Conservation (phyloP, 2,888 invertebrate genomes). For the Parasteatoda lunata region DNA sequence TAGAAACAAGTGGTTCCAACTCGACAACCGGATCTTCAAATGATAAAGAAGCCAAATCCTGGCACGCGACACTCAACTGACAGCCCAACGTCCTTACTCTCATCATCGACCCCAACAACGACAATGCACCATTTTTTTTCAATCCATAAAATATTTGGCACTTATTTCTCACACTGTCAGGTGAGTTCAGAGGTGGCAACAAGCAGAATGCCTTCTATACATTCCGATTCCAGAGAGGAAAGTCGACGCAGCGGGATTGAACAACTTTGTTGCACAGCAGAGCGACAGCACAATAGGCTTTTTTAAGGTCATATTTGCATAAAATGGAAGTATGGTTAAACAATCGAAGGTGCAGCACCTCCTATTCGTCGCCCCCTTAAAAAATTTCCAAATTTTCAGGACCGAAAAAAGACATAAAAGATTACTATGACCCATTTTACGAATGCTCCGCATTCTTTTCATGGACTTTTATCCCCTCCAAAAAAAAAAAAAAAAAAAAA, state of each 20-base stretch:
- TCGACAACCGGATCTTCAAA: not conserved
- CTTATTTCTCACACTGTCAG: not conserved
- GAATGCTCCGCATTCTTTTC: not conserved
- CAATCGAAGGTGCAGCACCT: not conserved
- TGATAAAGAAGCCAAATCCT: constrained; percentile 2
- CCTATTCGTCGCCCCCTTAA: not conserved
- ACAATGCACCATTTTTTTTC: not conserved
- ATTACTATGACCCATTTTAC: not conserved
- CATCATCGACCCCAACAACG: not conserved
- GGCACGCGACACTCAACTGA: not conserved
- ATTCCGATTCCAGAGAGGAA: not conserved
- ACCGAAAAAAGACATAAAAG: not conserved
- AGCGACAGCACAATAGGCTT: constrained; percentile 5
- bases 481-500: too few species aligned
- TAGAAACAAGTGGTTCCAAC: not conserved
- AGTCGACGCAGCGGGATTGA: not conserved
- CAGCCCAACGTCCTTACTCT: not conserved
- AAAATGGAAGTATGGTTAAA: not conserved
- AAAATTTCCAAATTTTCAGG: not conserved
- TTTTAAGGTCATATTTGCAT: not conserved
- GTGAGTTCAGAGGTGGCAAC: not conserved
- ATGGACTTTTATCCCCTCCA: too few species aligned
- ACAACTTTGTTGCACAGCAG: not conserved
- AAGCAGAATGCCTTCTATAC: not conserved
- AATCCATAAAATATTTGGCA: not conserved